phyloP scores from a whole-genome alignment of 1,140 invertebrate genomes.

The Choristoneura fumiferana region DNA sequence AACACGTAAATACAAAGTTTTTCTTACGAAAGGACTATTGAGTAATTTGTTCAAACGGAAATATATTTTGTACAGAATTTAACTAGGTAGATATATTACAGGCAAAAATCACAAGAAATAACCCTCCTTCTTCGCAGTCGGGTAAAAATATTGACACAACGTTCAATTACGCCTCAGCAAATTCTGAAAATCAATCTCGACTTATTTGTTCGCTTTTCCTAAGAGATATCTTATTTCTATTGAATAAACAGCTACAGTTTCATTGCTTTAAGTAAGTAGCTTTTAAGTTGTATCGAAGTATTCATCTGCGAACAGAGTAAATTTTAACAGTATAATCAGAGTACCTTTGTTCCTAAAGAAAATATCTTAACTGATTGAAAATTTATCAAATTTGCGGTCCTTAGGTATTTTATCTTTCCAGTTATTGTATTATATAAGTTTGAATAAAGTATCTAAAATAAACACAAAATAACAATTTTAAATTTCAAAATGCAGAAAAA shows the following conservation, averaged over 20 bases:
- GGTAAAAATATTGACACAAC: slow-evolving; percentile 6
- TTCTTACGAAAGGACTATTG: too few species aligned
- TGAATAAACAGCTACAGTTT: background rate
- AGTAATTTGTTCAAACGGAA: too few species aligned
- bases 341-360: background rate
- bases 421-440: too few species aligned
- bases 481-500: too few species aligned
- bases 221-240: background rate
- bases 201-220: background rate
- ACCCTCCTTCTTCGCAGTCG: too few species aligned
- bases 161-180: background rate
- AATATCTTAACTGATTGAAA: background rate
- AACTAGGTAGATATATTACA: too few species aligned
- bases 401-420: too few species aligned
- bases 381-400: background rate
- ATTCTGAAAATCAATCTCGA: background rate
- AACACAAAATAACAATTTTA: too few species aligned
- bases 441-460: too few species aligned
- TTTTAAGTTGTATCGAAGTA: background rate
- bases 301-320: slow-evolving; percentile 6
- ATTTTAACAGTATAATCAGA: slow-evolving; percentile 8
- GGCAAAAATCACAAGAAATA: background rate
- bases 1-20: too few species aligned
- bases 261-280: background rate
- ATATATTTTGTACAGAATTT: too few species aligned